Conservation (phyloP, 37 sponge, comb jelly and placozoan genomes). For the Geodia barretti region DNA sequence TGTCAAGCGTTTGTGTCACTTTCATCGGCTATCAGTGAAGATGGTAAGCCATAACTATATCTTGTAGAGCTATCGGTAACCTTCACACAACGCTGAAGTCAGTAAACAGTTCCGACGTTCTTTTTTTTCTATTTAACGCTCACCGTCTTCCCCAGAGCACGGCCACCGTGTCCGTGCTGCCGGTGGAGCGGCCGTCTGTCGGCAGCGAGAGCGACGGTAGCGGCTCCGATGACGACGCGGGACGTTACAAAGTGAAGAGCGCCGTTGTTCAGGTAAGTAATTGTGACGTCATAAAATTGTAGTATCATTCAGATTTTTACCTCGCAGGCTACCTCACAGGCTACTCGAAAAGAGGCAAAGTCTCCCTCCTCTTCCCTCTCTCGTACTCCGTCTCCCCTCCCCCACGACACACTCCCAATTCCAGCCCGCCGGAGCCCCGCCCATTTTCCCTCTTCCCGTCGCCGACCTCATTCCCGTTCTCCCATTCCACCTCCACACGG, state of each 20-base stretch:
- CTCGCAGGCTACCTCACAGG: background rate
- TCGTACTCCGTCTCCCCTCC: background rate
- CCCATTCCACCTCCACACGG: background rate
- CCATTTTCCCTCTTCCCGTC: background rate
- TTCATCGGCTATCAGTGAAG: background rate
- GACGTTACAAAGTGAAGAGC: background rate
- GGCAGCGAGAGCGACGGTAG: background rate
- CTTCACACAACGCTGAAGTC: too few species aligned
- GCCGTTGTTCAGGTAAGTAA: background rate
- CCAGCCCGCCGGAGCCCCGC: background rate
- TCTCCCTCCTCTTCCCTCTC: background rate
- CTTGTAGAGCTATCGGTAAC: background rate
- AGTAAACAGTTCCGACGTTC: too few species aligned
- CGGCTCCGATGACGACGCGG: background rate
- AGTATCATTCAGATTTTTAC: too few species aligned
- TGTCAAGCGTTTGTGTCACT: too few species aligned
- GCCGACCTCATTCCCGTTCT: background rate
- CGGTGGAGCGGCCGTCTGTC: background rate
- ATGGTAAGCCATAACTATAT: background rate
- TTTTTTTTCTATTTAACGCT: slow-evolving; percentile 12
- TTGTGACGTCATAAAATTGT: too few species aligned
- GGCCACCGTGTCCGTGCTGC: background rate
- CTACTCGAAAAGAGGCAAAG: background rate
- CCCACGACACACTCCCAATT: background rate
- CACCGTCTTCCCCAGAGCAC: background rate